Percentiles rank a stretch among this genome's conserved stretches.
phyloP scores from a whole-genome alignment of 53 echinoderm and acorn worm species.

The Apostichopus leukothele region DNA sequence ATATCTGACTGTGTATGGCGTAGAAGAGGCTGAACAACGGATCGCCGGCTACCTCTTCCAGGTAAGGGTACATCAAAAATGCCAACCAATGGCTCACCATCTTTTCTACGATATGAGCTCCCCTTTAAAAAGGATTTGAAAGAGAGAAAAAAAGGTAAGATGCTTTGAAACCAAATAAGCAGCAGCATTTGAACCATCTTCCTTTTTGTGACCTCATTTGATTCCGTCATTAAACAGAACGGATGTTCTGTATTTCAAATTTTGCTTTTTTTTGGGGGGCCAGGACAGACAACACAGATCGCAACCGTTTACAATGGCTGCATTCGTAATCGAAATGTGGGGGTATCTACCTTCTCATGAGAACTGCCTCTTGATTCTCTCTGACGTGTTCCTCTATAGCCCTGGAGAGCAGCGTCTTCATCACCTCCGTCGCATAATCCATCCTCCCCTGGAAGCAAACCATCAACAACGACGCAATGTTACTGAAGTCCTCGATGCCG shows the following conservation, averaged over 20 bases:
- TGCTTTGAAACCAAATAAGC: too few relatives aligned
- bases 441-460: slow-evolving; percentile 89
- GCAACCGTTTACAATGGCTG: too few relatives aligned
- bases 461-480: slow-evolving; percentile 88
- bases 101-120: slow-evolving; percentile 91
- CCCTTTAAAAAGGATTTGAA: slow-evolving; percentile 47
- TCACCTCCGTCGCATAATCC: slow-evolving; percentile 84
- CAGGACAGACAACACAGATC: too few relatives aligned
- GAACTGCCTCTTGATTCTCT: slow-evolving; percentile 71
- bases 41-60: slow-evolving; percentile 80
- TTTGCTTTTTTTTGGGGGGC: too few relatives aligned
- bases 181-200: too few relatives aligned
- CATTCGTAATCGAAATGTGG: too few relatives aligned
- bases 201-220: too few relatives aligned
- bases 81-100: slow-evolving; percentile 93
- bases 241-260: too few relatives aligned
- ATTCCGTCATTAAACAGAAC: too few relatives aligned
- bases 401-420: slow-evolving; percentile 73
- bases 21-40: slow-evolving; percentile 91
- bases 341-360: slow-evolving; percentile 78
- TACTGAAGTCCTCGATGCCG: slow-evolving; percentile 74
- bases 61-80: slow-evolving; percentile 86
- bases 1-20: slow-evolving; percentile 89
- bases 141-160: too few relatives aligned
- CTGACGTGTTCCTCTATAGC: slow-evolving; percentile 79